Conservation (phyloP, 2,888 invertebrate genomes). For the Conomelus anceps region DNA sequence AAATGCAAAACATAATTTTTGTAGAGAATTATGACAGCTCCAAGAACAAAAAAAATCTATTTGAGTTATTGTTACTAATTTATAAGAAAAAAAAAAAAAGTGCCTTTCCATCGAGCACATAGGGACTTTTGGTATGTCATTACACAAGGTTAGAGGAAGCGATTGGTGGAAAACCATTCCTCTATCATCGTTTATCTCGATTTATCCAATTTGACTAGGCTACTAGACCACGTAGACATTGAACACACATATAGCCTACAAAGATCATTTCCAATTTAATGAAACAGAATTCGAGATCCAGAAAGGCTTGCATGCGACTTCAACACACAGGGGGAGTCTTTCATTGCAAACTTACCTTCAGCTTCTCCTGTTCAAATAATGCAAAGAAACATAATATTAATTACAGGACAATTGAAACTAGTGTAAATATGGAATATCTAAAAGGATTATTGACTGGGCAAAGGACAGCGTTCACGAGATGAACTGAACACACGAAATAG, state of each 20-base stretch:
- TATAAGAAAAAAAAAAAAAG: no score
- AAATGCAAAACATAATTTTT: no score
- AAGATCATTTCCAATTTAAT: not conserved
- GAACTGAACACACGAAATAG: no score
- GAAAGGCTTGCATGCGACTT: not conserved
- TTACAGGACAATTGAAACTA: not conserved
- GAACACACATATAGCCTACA: not conserved
- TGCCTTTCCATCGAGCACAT: no score
- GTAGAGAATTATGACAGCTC: no score
- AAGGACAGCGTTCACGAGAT: not conserved
- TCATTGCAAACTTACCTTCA: not conserved
- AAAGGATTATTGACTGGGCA: not conserved
- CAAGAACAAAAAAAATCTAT: no score
- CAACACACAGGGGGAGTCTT: not conserved
- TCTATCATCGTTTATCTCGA: no score
- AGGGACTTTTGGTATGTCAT: no score
- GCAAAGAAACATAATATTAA: not conserved
- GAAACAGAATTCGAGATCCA: not conserved
- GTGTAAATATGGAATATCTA: not conserved
- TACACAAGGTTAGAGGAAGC: no score
- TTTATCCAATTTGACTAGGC: no score
- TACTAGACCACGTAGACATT: not conserved
- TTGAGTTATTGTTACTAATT: no score
- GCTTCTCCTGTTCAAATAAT: not conserved
- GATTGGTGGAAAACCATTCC: no score